Percentiles rank a stretch among this genome's conserved stretches.
phyloP scores from a whole-genome alignment of 2,113 vertebrate genomes.

The Alaudala cheleensis region DNA sequence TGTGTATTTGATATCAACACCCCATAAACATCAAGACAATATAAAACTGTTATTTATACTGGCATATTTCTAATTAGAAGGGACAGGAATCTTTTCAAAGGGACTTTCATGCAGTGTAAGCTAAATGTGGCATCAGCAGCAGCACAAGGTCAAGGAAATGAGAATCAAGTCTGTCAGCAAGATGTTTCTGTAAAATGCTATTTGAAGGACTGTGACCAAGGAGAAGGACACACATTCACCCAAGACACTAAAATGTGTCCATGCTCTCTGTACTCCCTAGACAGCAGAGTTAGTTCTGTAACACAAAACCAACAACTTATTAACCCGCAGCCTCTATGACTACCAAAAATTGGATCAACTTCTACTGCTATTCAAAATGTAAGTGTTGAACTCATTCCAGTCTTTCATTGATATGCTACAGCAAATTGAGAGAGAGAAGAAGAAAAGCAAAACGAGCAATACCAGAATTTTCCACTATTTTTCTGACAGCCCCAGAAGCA shows the following conservation, averaged over 20 bases:
- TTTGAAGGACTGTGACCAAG: neutral
- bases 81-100: neutral
- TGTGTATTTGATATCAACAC: neutral
- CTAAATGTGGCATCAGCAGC: neutral
- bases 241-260: neutral
- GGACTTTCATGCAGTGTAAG: neutral
- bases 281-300: neutral
- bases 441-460: neutral
- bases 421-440: neutral
- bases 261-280: neutral
- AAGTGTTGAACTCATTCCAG: neutral
- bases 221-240: fast-evolving
- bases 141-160: neutral
- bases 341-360: neutral
- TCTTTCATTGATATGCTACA: neutral
- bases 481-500: neutral
- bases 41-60: neutral
- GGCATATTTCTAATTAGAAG: neutral
- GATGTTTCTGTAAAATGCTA: neutral
- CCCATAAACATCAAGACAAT: neutral
- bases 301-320: neutral
- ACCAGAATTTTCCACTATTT: neutral
- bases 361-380: neutral
- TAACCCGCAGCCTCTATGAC: neutral
- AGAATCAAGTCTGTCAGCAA: neutral